A percentile compares a stretch with the other conserved stretches of the same genome.
phyloP scores from a whole-genome alignment of 2,113 vertebrate species.

The Corythornis vintsioides region DNA sequence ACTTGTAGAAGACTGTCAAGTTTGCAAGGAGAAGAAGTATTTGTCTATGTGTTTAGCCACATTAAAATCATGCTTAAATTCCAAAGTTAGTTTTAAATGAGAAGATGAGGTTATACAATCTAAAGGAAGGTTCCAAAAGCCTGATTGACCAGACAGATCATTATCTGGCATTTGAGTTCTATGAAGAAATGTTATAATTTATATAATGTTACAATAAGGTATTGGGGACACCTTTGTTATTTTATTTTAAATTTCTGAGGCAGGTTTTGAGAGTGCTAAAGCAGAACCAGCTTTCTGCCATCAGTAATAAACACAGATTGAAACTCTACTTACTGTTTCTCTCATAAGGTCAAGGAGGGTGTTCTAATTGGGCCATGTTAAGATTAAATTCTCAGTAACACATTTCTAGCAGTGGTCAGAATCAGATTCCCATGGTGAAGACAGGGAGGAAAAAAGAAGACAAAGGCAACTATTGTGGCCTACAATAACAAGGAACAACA shows the following conservation, averaged over 20 bases:
- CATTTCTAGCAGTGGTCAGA: background rate
- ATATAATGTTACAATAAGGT: background rate
- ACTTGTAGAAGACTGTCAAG: background rate
- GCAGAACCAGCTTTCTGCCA: background rate
- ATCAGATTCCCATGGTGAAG: background rate
- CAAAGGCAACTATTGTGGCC: background rate
- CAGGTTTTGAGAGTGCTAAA: background rate
- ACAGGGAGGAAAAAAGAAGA: background rate
- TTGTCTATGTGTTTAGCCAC: background rate
- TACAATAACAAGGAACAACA: background rate
- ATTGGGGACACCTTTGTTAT: background rate
- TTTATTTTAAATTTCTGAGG: background rate
- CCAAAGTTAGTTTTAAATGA: background rate
- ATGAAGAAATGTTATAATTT: background rate
- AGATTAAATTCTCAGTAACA: conserved; percentile 7
- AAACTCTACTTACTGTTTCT: background rate
- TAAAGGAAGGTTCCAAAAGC: background rate
- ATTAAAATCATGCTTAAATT: background rate
- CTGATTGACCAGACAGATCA: background rate
- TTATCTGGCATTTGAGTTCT: background rate
- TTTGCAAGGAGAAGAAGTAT: background rate
- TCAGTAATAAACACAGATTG: background rate
- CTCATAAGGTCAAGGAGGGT: background rate
- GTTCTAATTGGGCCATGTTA: background rate
- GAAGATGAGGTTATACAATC: background rate